A percentile compares a stretch with the other conserved stretches of the same genome.
phyloP scores from a whole-genome alignment of 2,888 invertebrate genomes.

The Auanema sp. region DNA sequence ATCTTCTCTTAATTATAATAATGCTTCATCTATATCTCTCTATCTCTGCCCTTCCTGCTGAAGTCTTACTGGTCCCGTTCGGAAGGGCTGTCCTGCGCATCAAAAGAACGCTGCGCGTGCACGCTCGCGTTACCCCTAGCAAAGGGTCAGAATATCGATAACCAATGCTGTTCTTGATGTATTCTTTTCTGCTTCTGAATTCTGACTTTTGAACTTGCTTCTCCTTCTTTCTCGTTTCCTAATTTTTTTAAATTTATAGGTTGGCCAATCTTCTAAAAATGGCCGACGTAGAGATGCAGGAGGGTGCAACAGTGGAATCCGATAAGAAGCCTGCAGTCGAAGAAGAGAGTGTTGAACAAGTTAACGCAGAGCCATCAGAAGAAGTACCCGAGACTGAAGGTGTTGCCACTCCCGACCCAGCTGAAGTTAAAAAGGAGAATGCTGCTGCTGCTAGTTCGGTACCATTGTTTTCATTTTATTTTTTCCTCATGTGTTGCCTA shows the following conservation, averaged over 20 bases:
- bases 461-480: background rate
- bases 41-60: too few relatives aligned
- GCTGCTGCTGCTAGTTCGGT: constrained; percentile 6
- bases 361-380: background rate
- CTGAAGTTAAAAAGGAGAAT: background rate
- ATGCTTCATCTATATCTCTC: too few relatives aligned
- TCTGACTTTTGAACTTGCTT: too few relatives aligned
- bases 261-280: constrained; percentile 3
- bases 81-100: too few relatives aligned
- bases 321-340: constrained; percentile 2
- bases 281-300: constrained; percentile 18
- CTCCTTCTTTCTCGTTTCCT: too few relatives aligned
- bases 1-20: too few relatives aligned
- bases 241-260: background rate
- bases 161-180: too few relatives aligned
- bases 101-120: too few relatives aligned
- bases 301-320: constrained; percentile 1
- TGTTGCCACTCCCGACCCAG: background rate
- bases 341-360: background rate
- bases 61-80: too few relatives aligned
- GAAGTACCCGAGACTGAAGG: background rate
- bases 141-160: too few relatives aligned
- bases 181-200: too few relatives aligned
- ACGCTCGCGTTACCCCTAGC: too few relatives aligned
- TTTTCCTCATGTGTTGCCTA: background rate